These are phyloP conservation scores for Dicentrarchus labrax DNA, from an alignment of 2,113 vertebrate species.

Conservation along the genomic window DNA sequence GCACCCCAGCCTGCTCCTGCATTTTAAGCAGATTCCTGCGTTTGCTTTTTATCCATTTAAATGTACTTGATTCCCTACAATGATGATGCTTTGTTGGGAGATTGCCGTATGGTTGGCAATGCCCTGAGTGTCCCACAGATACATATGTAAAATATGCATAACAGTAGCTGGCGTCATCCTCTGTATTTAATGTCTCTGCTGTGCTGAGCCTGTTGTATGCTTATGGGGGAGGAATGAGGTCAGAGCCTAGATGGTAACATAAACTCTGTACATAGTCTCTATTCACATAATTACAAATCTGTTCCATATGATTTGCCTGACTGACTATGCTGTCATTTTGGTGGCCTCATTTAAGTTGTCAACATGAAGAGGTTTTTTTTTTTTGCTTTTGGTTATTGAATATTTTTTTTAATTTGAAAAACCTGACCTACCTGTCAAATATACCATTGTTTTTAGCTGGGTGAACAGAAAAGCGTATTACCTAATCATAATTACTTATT, in stretches of 20 bases:
- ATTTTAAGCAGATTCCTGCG: no score
- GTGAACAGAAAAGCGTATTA: neutral
- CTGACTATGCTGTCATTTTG: neutral
- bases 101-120: neutral
- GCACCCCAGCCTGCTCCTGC: neutral
- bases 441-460: neutral
- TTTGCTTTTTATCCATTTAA: neutral
- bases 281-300: constrained; percentile 32
- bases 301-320: neutral
- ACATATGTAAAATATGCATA: neutral
- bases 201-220: neutral
- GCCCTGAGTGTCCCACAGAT: neutral
- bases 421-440: no score
- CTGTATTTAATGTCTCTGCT: constrained; percentile 20
- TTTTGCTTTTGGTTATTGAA: neutral
- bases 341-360: neutral
- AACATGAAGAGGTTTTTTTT: neutral
- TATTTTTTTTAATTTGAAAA: neutral
- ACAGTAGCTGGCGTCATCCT: neutral
- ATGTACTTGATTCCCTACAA: neutral
- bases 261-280: constrained; percentile 1
- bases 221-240: constrained; percentile 13
- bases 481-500: neutral
- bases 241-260: neutral
- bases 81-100: neutral